phyloP scores from a whole-genome alignment of 2,888 invertebrate species.

The Allophyes oxyacanthae region DNA sequence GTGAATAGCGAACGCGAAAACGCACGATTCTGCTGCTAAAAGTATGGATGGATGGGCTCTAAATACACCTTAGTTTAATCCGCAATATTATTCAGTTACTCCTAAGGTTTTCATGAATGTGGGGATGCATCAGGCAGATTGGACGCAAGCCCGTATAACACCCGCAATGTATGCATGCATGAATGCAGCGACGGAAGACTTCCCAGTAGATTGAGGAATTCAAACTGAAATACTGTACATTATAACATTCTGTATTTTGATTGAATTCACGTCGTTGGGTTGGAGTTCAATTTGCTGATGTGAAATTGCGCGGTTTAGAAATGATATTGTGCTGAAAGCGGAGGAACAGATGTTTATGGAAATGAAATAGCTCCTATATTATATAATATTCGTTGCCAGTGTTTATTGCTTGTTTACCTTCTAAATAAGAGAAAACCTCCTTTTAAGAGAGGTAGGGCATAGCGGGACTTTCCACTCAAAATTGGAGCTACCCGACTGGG shows the following conservation, averaged over 20 bases:
- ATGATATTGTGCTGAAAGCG: conserved; percentile 1
- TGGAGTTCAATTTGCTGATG: conserved; percentile 22
- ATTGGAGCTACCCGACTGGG: too few species aligned
- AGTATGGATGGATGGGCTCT: too few species aligned
- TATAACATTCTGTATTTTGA: conserved; percentile 46
- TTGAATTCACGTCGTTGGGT: conserved; percentile 31
- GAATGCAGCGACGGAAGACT: conserved; percentile 19
- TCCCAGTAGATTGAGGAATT: conserved; percentile 37
- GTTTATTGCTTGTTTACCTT: too few species aligned
- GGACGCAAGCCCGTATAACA: conserved; percentile 23
- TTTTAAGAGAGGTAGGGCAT: too few species aligned
- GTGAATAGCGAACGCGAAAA: too few species aligned
- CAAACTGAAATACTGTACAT: conserved; percentile 28
- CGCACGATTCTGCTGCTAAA: too few species aligned
- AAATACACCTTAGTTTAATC: conserved; percentile 18
- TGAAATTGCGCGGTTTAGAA: conserved; percentile 25
- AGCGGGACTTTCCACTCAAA: too few species aligned
- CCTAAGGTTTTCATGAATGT: conserved; percentile 9
- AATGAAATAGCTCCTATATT: too few species aligned
- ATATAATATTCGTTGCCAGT: too few species aligned
- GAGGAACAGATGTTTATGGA: too few species aligned
- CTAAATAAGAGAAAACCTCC: too few species aligned
- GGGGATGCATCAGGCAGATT: conserved; percentile 29
- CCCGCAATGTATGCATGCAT: conserved; percentile 13
- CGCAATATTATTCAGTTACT: conserved; percentile 7